Evolutionary conservation across 2,888 invertebrate genomes (phyloP), one percentile per base, ranked within the genome.

Genomic region (Amphipyra tragopoginis): DNA sequence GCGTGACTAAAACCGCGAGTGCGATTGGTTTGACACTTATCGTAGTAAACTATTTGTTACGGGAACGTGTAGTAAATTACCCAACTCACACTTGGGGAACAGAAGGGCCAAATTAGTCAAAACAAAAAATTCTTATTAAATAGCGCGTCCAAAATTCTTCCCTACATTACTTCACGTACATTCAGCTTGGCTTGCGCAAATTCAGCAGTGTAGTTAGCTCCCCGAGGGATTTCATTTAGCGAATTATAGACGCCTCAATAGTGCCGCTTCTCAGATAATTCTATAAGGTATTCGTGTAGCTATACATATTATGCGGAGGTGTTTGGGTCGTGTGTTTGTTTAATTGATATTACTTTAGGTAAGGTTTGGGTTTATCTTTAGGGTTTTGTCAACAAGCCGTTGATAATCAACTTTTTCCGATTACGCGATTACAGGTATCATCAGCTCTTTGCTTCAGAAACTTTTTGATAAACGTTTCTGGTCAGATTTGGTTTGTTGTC

Each of bases 141-240:
- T 21, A 21, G 21, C 33, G 26, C 10, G 9, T 60, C 55, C 34
- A 21, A 43, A 11, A 43, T 5, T 36, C 5, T 13, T 38, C 11
- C n/a, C 14, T 40, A 15, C 2, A 57, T 54, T 56, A 14, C 50
- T 72, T 29, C 7, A 38, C 11, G 58, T 36, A 3, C 5, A 21
- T 10, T 21, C 33, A 63, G 61, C 60, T 65, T 52, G 36, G 56
- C 51, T 77, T 54, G 53, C 39, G 61, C 69, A 64, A 75, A 73
- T 75, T 75, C 66, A 67, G 69, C 67, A 53, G 54, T 61, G 67
- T 56, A 70, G 76, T 72, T 65, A 51, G 59, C 39, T 44, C 47
- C 80, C 65, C 49, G n/a, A 29, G 76, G 70, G 80, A 78, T 77
- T 82, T 80, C 80, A 78, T 76, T 77, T 61, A 55, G 75, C 72